Conservation (phyloP, 2,797 vertebrate genomes). For the Lithobates sylvaticus region DNA sequence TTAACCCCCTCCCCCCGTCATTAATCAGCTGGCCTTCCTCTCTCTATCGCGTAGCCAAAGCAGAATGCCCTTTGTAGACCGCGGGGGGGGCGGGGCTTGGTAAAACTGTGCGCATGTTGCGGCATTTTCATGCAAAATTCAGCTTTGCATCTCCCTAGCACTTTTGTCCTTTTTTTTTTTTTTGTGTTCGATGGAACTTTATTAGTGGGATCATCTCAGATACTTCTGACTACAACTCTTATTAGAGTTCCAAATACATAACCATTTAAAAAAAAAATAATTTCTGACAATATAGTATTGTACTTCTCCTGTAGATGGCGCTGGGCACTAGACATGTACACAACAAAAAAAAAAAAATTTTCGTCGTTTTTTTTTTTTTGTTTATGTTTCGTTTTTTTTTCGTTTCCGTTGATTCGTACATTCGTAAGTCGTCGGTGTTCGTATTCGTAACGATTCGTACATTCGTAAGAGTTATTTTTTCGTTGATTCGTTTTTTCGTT, state of each 20-base stretch:
- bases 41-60: neutral
- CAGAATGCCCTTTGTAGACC: neutral
- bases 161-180: too few species aligned
- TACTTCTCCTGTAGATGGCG: neutral
- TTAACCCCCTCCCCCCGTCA: neutral
- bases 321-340: too few species aligned
- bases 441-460: too few species aligned
- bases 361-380: too few species aligned
- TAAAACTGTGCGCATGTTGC: neutral
- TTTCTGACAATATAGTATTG: neutral
- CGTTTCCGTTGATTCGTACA: too few species aligned
- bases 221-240: too few species aligned
- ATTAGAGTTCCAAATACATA: neutral
- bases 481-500: too few species aligned
- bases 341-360: too few species aligned
- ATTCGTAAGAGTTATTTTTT: too few species aligned
- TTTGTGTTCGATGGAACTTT: neutral
- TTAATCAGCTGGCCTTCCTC: slow-evolving; percentile 12
- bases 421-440: too few species aligned
- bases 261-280: too few species aligned
- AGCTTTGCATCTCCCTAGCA: neutral
- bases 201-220: neutral
- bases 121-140: neutral
- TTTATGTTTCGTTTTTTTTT: too few species aligned
- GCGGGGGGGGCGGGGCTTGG: neutral